Conservation (phyloP, 2,113 vertebrate species). For the Gymnorhina tibicen region DNA sequence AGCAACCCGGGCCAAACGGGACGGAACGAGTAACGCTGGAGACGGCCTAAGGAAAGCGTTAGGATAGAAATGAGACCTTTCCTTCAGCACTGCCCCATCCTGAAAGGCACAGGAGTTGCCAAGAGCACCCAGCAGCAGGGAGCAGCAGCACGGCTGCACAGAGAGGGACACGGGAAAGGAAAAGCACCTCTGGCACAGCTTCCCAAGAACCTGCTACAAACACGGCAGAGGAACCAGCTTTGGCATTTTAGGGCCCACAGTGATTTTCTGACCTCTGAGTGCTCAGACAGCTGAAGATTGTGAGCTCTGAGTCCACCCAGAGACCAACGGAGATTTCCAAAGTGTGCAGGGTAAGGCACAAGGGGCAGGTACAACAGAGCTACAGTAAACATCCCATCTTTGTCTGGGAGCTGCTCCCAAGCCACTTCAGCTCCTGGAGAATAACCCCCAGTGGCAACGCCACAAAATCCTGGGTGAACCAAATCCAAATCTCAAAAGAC, state of each 20-base stretch:
- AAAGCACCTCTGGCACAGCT: not conserved
- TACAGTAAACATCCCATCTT: not conserved
- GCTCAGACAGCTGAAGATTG: not conserved
- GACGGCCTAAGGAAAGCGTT: not conserved
- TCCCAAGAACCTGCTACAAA: not conserved
- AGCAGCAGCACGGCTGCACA: not conserved
- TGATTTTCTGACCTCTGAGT: not conserved
- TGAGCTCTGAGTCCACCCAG: rapidly evolving
- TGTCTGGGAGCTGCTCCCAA: not conserved
- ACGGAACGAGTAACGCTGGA: not conserved
- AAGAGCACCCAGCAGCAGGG: not conserved
- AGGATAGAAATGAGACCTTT: not conserved
- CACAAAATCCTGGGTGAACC: not conserved
- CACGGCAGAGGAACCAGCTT: rapidly evolving
- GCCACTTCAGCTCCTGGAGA: not conserved
- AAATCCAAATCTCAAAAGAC: not conserved
- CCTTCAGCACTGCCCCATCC: not conserved
- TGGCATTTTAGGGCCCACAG: too few relatives aligned
- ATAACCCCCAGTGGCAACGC: rapidly evolving
- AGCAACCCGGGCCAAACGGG: not conserved
- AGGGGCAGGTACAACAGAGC: not conserved
- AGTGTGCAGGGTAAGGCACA: rapidly evolving
- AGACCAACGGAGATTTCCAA: not conserved
- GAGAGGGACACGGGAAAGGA: not conserved
- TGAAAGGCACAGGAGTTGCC: not conserved